These are phyloP conservation scores for Brachylomia viminalis DNA, from an alignment of 2,888 invertebrate genomes.

Conservation along the genomic window DNA sequence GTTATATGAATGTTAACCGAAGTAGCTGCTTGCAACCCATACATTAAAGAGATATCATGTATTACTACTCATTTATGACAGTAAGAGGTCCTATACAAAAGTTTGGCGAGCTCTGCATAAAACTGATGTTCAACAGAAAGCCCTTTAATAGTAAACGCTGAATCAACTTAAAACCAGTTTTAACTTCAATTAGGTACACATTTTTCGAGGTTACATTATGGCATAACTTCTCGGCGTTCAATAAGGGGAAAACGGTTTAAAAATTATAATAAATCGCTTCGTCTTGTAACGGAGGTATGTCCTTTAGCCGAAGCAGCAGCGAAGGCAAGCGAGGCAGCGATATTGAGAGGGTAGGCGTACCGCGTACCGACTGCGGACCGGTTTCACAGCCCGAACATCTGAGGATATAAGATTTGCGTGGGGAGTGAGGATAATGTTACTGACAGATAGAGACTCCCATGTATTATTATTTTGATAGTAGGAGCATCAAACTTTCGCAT, in stretches of 20 bases:
- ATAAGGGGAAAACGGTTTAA: background rate
- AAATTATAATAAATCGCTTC: conserved; percentile 24
- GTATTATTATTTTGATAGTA: background rate
- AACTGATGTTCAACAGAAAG: background rate
- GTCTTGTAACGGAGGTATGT: conserved; percentile 48
- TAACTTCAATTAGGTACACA: too few relatives aligned
- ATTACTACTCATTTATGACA: background rate
- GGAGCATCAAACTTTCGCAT: background rate
- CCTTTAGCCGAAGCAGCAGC: conserved; percentile 62
- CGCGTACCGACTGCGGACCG: conserved; percentile 70
- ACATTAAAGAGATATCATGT: background rate
- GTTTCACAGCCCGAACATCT: conserved; percentile 55
- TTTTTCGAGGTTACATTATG: background rate
- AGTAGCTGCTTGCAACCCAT: background rate
- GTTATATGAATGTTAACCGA: background rate
- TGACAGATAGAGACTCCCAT: conserved; percentile 51
- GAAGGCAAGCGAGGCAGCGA: conserved; percentile 74
- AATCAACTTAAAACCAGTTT: background rate
- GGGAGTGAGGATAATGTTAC: conserved; percentile 63
- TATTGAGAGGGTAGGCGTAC: conserved; percentile 82
- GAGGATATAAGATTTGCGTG: conserved; percentile 71
- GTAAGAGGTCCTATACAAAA: background rate
- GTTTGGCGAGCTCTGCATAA: background rate
- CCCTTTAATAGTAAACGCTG: too few relatives aligned
- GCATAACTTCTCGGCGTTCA: too few relatives aligned